Evolutionary conservation across 1,140 invertebrate genomes (phyloP).

Genomic region (Agraylea sexmaculata): DNA sequence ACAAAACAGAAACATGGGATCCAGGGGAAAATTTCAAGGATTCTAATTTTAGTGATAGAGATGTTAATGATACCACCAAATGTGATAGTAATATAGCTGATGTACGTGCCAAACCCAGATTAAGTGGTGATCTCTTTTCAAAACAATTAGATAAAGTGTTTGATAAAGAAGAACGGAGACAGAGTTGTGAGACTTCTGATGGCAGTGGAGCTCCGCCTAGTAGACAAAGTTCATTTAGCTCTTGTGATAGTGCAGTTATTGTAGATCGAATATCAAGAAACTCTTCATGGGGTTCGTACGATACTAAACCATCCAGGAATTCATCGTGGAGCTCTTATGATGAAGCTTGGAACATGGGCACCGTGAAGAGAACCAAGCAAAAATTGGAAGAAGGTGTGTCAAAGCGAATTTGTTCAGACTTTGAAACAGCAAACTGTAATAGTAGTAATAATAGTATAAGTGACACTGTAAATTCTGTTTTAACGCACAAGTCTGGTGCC

Average conservation of each 20-base stretch:
- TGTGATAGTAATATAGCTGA: slow-evolving; percentile 41
- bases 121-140: slow-evolving; percentile 53
- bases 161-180: slow-evolving; percentile 56
- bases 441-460: slow-evolving; percentile 22
- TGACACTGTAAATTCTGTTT: slow-evolving; percentile 22
- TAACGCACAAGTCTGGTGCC: slow-evolving; percentile 22
- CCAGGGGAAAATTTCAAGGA: slow-evolving; percentile 38
- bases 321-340: slow-evolving; percentile 67
- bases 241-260: slow-evolving; percentile 63
- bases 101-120: slow-evolving; percentile 29
- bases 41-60: slow-evolving; percentile 23
- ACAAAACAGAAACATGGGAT: slow-evolving; percentile 52
- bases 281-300: slow-evolving; percentile 70
- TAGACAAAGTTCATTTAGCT: slow-evolving; percentile 68
- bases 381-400: slow-evolving; percentile 53
- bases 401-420: slow-evolving; percentile 41
- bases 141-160: slow-evolving; percentile 58
- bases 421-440: slow-evolving; percentile 25
- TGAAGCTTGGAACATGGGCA: slow-evolving; percentile 52
- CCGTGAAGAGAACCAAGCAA: slow-evolving; percentile 58
- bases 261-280: slow-evolving; percentile 58
- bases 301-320: slow-evolving; percentile 55
- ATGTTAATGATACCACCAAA: slow-evolving; percentile 39
- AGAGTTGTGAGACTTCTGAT: slow-evolving; percentile 27
- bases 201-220: slow-evolving; percentile 38